Evolutionary conservation across 2,797 vertebrate species (phyloP).

Genomic region (Salmo trutta): DNA sequence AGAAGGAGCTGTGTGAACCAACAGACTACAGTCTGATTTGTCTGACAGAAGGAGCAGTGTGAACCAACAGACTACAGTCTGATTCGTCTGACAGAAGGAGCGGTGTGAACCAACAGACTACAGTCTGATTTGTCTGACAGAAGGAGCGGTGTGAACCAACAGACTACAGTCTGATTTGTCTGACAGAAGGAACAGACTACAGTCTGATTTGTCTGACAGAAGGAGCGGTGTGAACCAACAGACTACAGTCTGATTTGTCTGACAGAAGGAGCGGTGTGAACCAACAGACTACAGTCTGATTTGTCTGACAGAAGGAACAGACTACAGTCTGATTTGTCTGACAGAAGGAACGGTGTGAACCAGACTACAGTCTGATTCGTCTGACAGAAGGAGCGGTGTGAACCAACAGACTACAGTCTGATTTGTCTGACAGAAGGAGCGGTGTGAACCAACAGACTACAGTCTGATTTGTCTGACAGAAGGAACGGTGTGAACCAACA

Average conservation of each 20-base stretch:
- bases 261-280: not conserved
- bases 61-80: no score
- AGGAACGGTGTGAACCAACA: no score
- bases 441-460: not conserved
- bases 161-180: no score
- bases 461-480: no score
- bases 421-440: conserved; percentile 4
- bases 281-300: no score
- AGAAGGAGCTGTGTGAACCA: not conserved
- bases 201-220: not conserved
- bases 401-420: no score
- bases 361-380: no score
- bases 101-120: not conserved
- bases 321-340: no score
- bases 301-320: no score
- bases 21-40: no score
- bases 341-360: not conserved
- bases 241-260: no score
- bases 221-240: not conserved
- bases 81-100: not conserved
- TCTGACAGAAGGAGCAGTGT: not conserved
- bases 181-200: not conserved
- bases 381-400: not conserved
- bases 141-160: not conserved
- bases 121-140: not conserved